Evolutionary conservation across 2,797 vertebrate genomes (phyloP).

Genomic region (Amblyopsis hoosieri): DNA sequence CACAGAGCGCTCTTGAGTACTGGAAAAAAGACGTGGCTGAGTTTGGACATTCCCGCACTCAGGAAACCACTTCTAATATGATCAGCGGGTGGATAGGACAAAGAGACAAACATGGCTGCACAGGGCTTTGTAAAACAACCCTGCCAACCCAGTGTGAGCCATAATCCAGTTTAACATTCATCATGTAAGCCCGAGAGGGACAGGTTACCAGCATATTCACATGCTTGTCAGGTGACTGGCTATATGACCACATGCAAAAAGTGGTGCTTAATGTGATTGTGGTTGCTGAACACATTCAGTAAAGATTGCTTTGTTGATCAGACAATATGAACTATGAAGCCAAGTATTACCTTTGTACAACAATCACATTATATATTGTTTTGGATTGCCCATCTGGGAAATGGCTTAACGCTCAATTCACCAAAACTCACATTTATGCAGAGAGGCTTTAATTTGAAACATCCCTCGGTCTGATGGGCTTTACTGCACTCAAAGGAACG

Average conservation of each 20-base stretch:
- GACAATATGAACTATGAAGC: not conserved
- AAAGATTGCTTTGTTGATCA: not conserved
- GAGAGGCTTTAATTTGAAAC: not conserved
- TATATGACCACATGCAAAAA: slow-evolving; percentile 41
- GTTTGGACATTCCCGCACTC: slow-evolving; percentile 74
- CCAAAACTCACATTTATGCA: slow-evolving; percentile 12
- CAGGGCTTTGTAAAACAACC: slow-evolving; percentile 59
- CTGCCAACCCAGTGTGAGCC: slow-evolving; percentile 48
- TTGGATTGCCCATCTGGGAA: not conserved
- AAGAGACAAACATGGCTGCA: slow-evolving; percentile 43
- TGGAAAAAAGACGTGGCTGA: slow-evolving; percentile 70
- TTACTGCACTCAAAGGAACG: not conserved
- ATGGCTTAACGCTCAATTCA: slow-evolving; percentile 15
- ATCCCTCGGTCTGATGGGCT: not conserved
- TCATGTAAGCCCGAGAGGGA: slow-evolving; percentile 51
- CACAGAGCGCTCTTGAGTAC: slow-evolving; percentile 55
- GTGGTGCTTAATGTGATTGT: slow-evolving; percentile 48
- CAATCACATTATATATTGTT: slow-evolving; percentile 1
- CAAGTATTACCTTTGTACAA: not conserved
- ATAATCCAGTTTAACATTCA: slow-evolving; percentile 70
- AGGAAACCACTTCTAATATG: slow-evolving; percentile 72
- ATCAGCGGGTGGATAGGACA: slow-evolving; percentile 46
- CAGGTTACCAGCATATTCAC: slow-evolving; percentile 41
- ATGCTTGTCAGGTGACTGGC: slow-evolving; percentile 38
- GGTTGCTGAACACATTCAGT: slow-evolving; percentile 29